Evolutionary conservation across 2,113 vertebrate genomes (phyloP), one percentile per base, ranked within the genome.

Genomic region (Archilochus colubris): DNA sequence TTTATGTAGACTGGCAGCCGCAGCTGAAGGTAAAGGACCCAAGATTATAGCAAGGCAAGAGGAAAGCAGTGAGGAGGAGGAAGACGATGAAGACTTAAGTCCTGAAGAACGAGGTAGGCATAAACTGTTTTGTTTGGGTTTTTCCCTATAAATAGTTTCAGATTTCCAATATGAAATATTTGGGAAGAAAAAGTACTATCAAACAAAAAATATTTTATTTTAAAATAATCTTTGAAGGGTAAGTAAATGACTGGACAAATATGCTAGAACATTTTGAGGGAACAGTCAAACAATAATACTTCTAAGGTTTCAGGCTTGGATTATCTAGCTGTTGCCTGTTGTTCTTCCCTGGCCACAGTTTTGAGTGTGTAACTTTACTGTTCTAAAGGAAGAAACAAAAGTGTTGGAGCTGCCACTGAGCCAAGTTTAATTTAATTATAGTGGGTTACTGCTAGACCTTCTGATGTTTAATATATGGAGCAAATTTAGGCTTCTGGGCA

Each of bases 11-110:
- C 97, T 99, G 91, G 98, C 97, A 82, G 97, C 94, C 79, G 99
- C 98, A 94, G 99, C 98, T 90, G 98, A 99, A 91, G 97, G 98
- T 73, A 96, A 91, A 11, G 99, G 99, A 63, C 98, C 98, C 78
- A 98, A 97, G 87, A 94, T 97, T 80, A 89, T 97, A 51, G 33
- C 96, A 74, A 98, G 95, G 74, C 97, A 97, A 67, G 97, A 98
- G 44, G 98, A 98, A 91, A 99, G 98, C 96, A 99, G 99, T 81
- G 98, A 98, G 75, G 99, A 99, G 61, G 99, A 99, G 38, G 98
- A 97, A 0, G 96, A 97, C 2, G 96, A 97, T 57, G 92, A 97
- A 61, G 98, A 99, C 82, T 96, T 99, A 76, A 98, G 98, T 80
- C 98, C 98, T 12, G 99, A 99, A 97, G 99, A 99, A 95, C 98